Evolutionary conservation across 1,140 invertebrate genomes (phyloP).

Genomic region (Trichonephila clavata): DNA sequence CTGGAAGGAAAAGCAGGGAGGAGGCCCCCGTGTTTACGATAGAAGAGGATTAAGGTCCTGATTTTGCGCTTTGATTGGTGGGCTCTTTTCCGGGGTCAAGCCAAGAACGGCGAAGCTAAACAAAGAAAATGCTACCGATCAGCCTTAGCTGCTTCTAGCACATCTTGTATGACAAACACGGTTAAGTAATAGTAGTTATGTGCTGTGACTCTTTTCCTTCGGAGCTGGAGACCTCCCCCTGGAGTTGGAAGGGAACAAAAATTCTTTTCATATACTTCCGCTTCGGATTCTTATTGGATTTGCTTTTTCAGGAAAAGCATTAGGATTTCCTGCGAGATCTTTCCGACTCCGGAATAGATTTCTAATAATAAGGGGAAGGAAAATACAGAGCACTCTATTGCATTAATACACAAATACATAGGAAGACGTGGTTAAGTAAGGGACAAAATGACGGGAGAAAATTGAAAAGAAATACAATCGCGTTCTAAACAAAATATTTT

Average conservation of each 20-base stretch:
- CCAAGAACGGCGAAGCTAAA: constrained; percentile 70
- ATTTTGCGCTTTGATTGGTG: constrained; percentile 76
- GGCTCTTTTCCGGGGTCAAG: constrained; percentile 70
- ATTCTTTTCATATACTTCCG: constrained; percentile 58
- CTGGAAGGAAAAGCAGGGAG: neutral
- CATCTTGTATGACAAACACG: constrained; percentile 75
- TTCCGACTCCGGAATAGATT: neutral
- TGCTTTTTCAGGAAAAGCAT: constrained; percentile 61
- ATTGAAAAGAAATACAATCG: too few species aligned
- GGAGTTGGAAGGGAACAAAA: neutral
- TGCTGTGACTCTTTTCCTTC: constrained; percentile 32
- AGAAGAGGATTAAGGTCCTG: constrained; percentile 72
- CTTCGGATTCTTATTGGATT: constrained; percentile 66
- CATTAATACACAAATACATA: constrained; percentile 16
- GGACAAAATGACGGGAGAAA: neutral
- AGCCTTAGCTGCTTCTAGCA: constrained; percentile 17
- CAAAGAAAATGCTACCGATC: constrained; percentile 74
- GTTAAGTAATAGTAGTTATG: constrained; percentile 77
- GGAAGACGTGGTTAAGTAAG: constrained; percentile 4
- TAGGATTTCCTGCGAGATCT: constrained; percentile 34
- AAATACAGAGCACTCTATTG: neutral
- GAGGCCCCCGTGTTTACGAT: constrained; percentile 72
- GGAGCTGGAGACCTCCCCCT: constrained; percentile 29
- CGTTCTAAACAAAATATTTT: too few species aligned
- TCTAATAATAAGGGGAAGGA: neutral